Evolutionary conservation across 2,888 invertebrate species (phyloP).

Genomic region (Alcis repandata): DNA sequence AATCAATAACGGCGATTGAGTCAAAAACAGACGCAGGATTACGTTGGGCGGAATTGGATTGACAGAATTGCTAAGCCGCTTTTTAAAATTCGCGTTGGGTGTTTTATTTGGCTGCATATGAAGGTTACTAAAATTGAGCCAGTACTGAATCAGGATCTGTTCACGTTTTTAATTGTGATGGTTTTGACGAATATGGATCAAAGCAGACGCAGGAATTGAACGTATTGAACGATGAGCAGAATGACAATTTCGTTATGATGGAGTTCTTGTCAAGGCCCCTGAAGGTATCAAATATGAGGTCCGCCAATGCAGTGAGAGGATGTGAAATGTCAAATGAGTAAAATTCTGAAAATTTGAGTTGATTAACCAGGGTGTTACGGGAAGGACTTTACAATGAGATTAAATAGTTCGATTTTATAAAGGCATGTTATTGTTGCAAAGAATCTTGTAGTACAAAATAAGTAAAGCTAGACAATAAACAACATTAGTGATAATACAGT

Average conservation of each 20-base stretch:
- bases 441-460: background rate
- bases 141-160: background rate
- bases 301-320: too few relatives aligned
- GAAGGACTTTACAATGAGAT: too few relatives aligned
- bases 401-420: too few relatives aligned
- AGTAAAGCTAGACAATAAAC: background rate
- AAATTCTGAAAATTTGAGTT: too few relatives aligned
- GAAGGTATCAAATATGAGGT: too few relatives aligned
- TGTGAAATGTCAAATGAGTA: too few relatives aligned
- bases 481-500: background rate
- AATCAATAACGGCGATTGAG: slow-evolving; percentile 50
- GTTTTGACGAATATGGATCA: background rate
- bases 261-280: background rate
- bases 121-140: background rate
- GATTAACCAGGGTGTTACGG: too few relatives aligned
- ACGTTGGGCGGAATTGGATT: slow-evolving; percentile 26
- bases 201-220: background rate
- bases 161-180: background rate
- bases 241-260: background rate
- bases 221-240: background rate
- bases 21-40: slow-evolving; percentile 47
- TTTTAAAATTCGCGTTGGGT: slow-evolving; percentile 13
- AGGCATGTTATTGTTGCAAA: background rate
- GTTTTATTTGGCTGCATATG: slow-evolving; percentile 2
- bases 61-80: slow-evolving; percentile 24